Percentiles rank a stretch among this genome's conserved stretches.
These are phyloP conservation scores for Daphoenositta chrysoptera DNA, from an alignment of 2,113 vertebrate genomes.

Conservation along the genomic window DNA sequence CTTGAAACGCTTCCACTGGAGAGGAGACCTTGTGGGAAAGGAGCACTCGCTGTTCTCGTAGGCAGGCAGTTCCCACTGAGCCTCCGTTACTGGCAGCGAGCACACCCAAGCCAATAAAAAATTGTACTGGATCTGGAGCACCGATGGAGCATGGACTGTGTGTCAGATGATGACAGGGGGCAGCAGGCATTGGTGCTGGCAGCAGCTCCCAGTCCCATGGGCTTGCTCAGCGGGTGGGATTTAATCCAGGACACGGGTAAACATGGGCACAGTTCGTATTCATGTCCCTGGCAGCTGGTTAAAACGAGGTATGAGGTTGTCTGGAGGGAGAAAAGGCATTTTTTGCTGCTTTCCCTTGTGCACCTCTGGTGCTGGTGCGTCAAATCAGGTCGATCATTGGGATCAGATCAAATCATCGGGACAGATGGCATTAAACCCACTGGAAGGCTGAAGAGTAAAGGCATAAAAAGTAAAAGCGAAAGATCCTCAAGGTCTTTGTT, in stretches of 20 bases:
- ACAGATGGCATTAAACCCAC: not conserved
- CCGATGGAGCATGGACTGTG: not conserved
- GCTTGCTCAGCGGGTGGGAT: not conserved
- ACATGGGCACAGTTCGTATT: not conserved
- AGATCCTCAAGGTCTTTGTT: not conserved
- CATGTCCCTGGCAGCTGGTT: fast-evolving
- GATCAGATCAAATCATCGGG: not conserved
- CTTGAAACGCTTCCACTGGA: slow-evolving; percentile 33
- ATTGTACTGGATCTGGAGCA: not conserved
- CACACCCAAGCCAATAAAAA: not conserved
- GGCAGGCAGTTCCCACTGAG: not conserved
- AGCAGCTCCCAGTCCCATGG: not conserved
- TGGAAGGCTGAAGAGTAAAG: not conserved
- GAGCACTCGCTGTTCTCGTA: not conserved
- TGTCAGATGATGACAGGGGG: not conserved
- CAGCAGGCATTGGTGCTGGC: not conserved
- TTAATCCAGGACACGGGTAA: not conserved
- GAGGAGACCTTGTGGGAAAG: slow-evolving; percentile 51
- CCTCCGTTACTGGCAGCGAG: not conserved
- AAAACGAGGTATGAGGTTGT: not conserved
- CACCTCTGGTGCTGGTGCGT: fast-evolving
- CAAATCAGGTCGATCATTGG: fast-evolving
- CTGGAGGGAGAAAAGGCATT: not conserved
- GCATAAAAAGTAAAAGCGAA: not conserved
- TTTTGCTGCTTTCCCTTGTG: not conserved